phyloP scores from a whole-genome alignment of 2,113 vertebrate genomes.

The Pipa parva region DNA sequence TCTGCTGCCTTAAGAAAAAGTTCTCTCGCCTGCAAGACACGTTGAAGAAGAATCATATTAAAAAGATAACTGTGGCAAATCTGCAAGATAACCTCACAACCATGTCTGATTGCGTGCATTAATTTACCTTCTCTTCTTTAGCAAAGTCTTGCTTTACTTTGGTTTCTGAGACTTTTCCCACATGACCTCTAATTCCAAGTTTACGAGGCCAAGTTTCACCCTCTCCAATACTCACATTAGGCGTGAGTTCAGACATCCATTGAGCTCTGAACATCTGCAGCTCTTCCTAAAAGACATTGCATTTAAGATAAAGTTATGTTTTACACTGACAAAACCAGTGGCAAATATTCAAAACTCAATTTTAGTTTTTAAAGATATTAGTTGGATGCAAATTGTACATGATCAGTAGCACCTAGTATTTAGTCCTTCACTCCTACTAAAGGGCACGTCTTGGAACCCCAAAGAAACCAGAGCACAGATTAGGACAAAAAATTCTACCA shows the following conservation, averaged over 20 bases:
- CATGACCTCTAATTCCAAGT: conserved; percentile 55
- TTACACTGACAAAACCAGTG: too few relatives aligned
- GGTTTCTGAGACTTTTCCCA: conserved; percentile 64
- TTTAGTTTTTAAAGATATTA: too few relatives aligned
- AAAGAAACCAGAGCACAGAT: too few relatives aligned
- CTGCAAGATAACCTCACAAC: too few relatives aligned
- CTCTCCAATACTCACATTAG: conserved; percentile 63
- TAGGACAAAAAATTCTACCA: too few relatives aligned
- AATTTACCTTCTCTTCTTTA: conserved; percentile 82
- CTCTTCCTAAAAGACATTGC: conserved; percentile 71
- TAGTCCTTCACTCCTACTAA: too few relatives aligned
- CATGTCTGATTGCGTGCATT: not conserved
- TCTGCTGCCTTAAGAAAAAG: conserved; percentile 93
- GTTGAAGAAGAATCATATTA: too few relatives aligned
- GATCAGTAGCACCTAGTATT: too few relatives aligned
- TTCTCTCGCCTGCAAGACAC: conserved; percentile 89
- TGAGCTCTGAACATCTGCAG: conserved; percentile 89
- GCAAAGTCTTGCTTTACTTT: conserved; percentile 79
- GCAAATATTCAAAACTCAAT: too few relatives aligned
- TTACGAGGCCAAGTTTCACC: conserved; percentile 55
- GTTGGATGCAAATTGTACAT: too few relatives aligned
- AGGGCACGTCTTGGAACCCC: too few relatives aligned
- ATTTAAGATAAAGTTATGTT: not conserved
- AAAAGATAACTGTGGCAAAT: too few relatives aligned
- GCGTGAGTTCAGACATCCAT: conserved; percentile 95